Evolutionary conservation across 2,888 invertebrate species (phyloP), one percentile per base, ranked within the genome.

Genomic region (Homarus gammarus): DNA sequence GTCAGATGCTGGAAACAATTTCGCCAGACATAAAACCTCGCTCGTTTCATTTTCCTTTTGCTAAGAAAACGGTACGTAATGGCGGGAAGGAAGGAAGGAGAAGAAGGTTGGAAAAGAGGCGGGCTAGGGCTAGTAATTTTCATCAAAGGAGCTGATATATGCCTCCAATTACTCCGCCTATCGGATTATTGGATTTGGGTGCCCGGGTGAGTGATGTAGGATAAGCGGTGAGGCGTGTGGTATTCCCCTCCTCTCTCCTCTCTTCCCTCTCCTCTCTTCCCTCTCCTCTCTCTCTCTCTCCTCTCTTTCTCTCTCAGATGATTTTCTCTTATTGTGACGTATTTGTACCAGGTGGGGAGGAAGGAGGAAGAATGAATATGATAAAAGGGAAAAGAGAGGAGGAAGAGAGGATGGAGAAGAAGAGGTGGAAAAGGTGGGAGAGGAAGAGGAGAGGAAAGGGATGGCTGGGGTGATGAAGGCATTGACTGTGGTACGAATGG

Each of bases 141-240:
- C 84, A 84, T 84, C 84, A 84, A 84, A 64, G 64, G 77, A 33
- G 75, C 61, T 84, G 84, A 84, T 84, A 84, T 84, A 84, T 84
- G 75, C 75, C 75, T 38, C 75, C 84, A 84, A 84, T 84, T 84
- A 84, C 84, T 61, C 36, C 64, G 84, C 40, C 75, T 84, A 84
- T 84, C 49, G 84, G 75, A 61, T 84, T 84, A 84, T 84, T 84
- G 84, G 84, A 64, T 84, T 61, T 77, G 38, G 75, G 61, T 77
- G 75, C 36, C 73, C 5, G 27, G 77, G 75, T 84, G 84, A 84
- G 61, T 84, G 75, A 84, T 73, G 84, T 33, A 75, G 77, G 84
- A 77, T 84, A 84, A 75, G 64, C 33, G 68, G 49, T 15, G 36
- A 40, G 61, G 40, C 49, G 49, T 36, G 36, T 3, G 36, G 72